Evolutionary conservation across 2,113 vertebrate species (phyloP), one percentile per base, ranked within the genome.

Genomic region (Bujurquina vittata): DNA sequence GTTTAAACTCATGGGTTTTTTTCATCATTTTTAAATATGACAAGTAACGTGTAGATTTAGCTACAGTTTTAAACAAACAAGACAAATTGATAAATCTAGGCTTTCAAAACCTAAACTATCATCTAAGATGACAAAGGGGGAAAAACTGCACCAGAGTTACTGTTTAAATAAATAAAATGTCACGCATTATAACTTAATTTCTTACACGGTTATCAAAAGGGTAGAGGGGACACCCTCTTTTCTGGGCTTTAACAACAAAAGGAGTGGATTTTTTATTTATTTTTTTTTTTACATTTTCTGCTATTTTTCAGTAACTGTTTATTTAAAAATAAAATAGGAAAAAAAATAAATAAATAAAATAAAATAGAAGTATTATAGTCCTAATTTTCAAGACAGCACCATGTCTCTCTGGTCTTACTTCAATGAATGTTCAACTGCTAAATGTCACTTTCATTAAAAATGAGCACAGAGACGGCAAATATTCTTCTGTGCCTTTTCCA

Each of bases 11-110:
- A 56, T n/a, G 4, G 3, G 29, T 0, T 18, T 26, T 26, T 72
- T 72, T 72, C 4, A 29, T 72, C 6, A 54, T 1, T 0, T 72
- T 72, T 54, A 31, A 9, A 72, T 33, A 14, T 7, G 52, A 33
- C 46, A 52, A 49, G 4, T 49, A 15, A 52, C 0, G 0, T 52
- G 49, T 7, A 18, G 49, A 18, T 72, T n/a, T 52, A 52, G 20
- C 26, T 52, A 26, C 29, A 69, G 15, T 4, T 29, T 15, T 31
- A 54, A 72, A 72, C 67, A 72, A 54, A 72, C 54, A 72, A 12
- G 17, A 31, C 0, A 52, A 31, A 69, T 11, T 69, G 43, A 9
- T 31, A 69, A 0, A 72, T 7, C 12, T 12, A 0, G 0, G 17
- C 43, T 72, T 72, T 72, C 31, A 11, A 72, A 69, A 20, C 5